Percentiles rank a stretch among this genome's conserved stretches.
phyloP scores from a whole-genome alignment of 1,140 invertebrate genomes.

The Neodiprion fabricii region DNA sequence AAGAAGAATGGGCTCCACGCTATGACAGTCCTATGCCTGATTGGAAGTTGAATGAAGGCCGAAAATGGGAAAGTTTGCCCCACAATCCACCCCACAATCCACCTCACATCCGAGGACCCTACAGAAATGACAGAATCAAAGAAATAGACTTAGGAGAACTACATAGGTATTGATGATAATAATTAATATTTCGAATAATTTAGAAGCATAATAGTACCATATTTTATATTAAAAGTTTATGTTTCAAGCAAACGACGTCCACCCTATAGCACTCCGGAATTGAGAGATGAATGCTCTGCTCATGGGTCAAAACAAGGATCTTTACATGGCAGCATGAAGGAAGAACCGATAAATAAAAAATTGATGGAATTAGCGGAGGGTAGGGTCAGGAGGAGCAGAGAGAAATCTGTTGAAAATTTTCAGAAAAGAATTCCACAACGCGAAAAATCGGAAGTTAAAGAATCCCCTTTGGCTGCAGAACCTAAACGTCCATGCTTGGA shows the following conservation, averaged over 20 bases:
- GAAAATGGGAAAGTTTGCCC: conserved; percentile 57
- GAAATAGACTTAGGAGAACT: conserved; percentile 49
- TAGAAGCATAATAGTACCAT: too few species aligned
- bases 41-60: conserved; percentile 54
- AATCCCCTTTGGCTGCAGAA: conserved; percentile 57
- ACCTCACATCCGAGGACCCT: conserved; percentile 49
- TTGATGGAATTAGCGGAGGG: conserved; percentile 60
- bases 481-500: conserved; percentile 58
- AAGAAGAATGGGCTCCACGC: conserved; percentile 50
- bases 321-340: conserved; percentile 57
- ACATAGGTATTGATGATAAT: conserved; percentile 40
- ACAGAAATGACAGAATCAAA: conserved; percentile 55
- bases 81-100: conserved; percentile 8
- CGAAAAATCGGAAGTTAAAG: conserved; percentile 48
- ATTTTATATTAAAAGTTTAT: background rate
- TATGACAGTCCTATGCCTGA: conserved; percentile 53
- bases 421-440: conserved; percentile 41
- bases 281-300: conserved; percentile 46
- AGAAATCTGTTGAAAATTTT: conserved; percentile 53
- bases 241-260: conserved; percentile 44
- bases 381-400: conserved; percentile 47
- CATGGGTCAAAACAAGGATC: conserved; percentile 51
- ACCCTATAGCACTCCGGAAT: conserved; percentile 48
- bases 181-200: conserved; percentile 5
- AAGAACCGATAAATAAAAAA: conserved; percentile 60